Percentiles rank a stretch among this genome's conserved stretches.
Conservation (phyloP, 2,888 invertebrate genomes). For the Coecobrya sp. region DNA sequence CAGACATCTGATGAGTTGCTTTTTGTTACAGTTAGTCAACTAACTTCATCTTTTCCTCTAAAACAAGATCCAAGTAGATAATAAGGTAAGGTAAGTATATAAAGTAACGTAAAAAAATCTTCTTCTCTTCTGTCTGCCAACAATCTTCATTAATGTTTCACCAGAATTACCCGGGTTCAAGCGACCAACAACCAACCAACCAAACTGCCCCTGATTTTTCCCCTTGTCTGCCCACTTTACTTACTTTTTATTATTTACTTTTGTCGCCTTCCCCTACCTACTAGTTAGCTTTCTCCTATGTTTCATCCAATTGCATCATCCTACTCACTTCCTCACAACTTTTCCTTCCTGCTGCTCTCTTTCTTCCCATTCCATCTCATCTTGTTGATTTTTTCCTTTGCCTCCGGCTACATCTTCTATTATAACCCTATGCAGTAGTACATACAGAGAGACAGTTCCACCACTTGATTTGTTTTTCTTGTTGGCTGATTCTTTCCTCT, state of each 20-base stretch:
- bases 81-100: too few relatives aligned
- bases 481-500: background rate
- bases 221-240: background rate
- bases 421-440: background rate
- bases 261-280: background rate
- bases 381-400: background rate
- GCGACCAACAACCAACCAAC: background rate
- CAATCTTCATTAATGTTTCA: conserved; percentile 22
- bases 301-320: background rate
- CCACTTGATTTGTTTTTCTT: conserved; percentile 28
- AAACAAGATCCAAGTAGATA: background rate
- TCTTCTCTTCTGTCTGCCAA: background rate
- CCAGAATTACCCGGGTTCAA: background rate
- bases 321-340: background rate
- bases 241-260: background rate
- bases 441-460: background rate
- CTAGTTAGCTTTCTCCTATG: background rate
- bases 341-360: background rate
- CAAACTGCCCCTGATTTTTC: background rate
- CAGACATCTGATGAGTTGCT: too few relatives aligned
- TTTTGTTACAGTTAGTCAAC: background rate
- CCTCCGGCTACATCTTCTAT: background rate
- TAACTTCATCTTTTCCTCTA: background rate
- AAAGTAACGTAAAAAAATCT: too few relatives aligned
- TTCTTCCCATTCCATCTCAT: too few relatives aligned